Evolutionary conservation across 2,797 vertebrate genomes (phyloP), one percentile per base, ranked within the genome.

Genomic region (Cuniculus paca): DNA sequence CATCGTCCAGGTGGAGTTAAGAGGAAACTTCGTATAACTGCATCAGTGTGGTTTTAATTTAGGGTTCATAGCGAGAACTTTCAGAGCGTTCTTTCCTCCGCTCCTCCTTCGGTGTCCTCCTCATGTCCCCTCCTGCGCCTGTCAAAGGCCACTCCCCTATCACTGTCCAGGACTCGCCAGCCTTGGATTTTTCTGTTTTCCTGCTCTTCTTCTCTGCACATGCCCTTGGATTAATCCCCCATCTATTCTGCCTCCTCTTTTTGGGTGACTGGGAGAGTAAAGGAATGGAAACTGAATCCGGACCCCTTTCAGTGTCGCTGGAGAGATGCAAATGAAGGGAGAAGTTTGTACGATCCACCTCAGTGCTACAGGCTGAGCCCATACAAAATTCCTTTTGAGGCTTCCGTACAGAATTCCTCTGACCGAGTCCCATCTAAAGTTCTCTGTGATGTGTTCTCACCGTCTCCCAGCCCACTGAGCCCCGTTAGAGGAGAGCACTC

Each of bases 401-500:
- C 60, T 75, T 34, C 6, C 12, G 10, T 10, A 1, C 11, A 36
- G 24, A 60, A 14, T 2, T 16, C 6, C 56, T 11, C n/a, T 45
- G 1, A 2, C 45, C 24, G 17, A 1, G 3, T 34, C 10, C n/a
- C 14, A 52, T 19, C 56, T 22, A 28, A 58, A 34, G 28, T 34
- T 54, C 80, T 36, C 45, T 9, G 10, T 1, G 86, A 36, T 28
- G 13, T 2, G 10, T 63, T 24, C 17, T 61, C 60, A 50, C 9
- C 8, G 5, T 14, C 50, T 22, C 17, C 26, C 2, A 12, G 0
- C 11, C 17, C 5, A n/a, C 12, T 0, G 6, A 1, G 2, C 24
- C 5, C 45, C 7, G 3, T 3, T 17, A 24, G 54, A 7, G 4
- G 70, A 5, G 79, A 34, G 2, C 4, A 24, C 16, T 14, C 1